Evolutionary conservation across 2,888 invertebrate genomes (phyloP).

Genomic region (Troglohyphantes excavatus): DNA sequence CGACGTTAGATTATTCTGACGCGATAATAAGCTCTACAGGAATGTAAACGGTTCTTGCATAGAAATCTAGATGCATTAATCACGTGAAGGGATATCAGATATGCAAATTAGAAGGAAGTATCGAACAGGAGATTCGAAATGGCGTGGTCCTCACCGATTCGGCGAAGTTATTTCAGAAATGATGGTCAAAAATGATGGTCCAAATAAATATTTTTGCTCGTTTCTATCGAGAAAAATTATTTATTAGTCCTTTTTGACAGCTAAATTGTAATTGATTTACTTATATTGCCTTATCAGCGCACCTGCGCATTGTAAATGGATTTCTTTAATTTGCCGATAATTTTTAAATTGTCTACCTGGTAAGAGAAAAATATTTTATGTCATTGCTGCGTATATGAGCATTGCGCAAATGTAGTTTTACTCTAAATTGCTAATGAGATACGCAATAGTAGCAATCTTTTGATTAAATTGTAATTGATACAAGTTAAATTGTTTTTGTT

Average conservation of each 20-base stretch:
- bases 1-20: neutral
- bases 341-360: neutral
- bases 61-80: neutral
- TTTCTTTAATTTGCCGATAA: neutral
- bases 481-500: neutral
- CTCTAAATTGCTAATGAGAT: neutral
- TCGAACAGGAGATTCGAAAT: neutral
- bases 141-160: neutral
- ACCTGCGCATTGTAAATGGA: neutral
- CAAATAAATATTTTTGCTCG: neutral
- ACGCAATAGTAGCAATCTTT: neutral
- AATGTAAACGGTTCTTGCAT: neutral
- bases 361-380: neutral
- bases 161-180: neutral
- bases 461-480: neutral
- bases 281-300: neutral
- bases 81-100: neutral
- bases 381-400: neutral
- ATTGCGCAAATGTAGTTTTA: neutral
- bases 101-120: conserved; percentile 1
- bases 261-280: neutral
- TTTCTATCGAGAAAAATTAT: neutral
- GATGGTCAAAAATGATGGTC: neutral
- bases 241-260: neutral
- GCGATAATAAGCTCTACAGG: neutral